Evolutionary conservation across 2,113 vertebrate species (phyloP).

Genomic region (Eudyptes chrysolophus): DNA sequence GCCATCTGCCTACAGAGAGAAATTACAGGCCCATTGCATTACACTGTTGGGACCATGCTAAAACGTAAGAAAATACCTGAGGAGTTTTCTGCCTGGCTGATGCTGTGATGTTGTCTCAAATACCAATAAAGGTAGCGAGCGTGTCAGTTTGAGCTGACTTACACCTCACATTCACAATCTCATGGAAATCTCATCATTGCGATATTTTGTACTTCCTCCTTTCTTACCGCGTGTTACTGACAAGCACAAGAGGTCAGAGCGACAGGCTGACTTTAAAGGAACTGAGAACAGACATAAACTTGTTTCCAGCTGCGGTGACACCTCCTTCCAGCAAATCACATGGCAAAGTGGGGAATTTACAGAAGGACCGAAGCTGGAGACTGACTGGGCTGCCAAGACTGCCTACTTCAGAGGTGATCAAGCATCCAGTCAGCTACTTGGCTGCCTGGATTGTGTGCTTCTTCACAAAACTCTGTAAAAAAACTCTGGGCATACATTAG

Average conservation of each 20-base stretch:
- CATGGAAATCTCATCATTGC: background rate
- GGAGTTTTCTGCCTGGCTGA: background rate
- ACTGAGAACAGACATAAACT: background rate
- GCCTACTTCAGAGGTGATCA: background rate
- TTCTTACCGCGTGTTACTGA: background rate
- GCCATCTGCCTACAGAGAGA: constrained; percentile 66
- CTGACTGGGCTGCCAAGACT: background rate
- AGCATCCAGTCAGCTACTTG: background rate
- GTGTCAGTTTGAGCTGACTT: background rate
- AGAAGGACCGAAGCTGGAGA: background rate
- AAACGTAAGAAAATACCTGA: constrained; percentile 24
- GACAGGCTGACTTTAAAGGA: background rate
- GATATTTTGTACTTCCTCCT: background rate
- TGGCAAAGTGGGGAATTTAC: background rate
- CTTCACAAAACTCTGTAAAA: background rate
- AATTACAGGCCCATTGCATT: constrained; percentile 31
- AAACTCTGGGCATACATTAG: background rate
- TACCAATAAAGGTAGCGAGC: background rate
- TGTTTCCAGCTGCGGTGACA: background rate
- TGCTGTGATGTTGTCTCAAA: background rate
- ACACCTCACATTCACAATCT: background rate
- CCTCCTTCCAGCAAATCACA: background rate
- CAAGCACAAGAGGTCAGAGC: background rate
- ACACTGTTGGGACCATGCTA: background rate
- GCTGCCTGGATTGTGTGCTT: background rate